Evolutionary conservation across 35 echinoderm and acorn worm species (phyloP), one percentile per base, ranked within the genome.

Genomic region (Apostichopus parvimensis): DNA sequence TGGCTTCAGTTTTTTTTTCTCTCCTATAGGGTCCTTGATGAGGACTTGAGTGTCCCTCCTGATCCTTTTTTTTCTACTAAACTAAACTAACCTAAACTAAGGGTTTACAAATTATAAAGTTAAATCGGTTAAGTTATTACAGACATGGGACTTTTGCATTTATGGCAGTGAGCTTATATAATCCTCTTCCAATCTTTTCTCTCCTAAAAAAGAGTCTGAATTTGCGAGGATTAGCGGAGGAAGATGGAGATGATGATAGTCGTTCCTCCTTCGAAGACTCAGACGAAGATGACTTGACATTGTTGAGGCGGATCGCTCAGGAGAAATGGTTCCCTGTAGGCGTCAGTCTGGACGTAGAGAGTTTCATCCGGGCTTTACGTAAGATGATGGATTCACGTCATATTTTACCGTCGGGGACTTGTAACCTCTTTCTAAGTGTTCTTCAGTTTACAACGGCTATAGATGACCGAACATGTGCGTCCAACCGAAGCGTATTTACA

Each of bases 321-420:
- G 77, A 93, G 53, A 57, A 78, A 23, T 93, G 95, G 92, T 96
- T 94, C 73, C 95, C 95, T 8, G 91, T 62, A 24, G 89, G 92
- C 5, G 53, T 93, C 22, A 53, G 34, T 15, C 80, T 95, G 54
- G 59, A 93, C 25, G 83, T 93, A 12, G 87, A 91, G 24, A 90
- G 76, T 56, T 78, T 92, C 2, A 79, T 93, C 62, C 56, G 71
- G 22, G 89, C 94, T 91, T 18, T 95, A 58, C 57, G 92, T 95
- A 93, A 93, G 94, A 91, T 23, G 4, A 62, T 15, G 53, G 11
- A 62, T n/a, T 60, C 11, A 14, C 26, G 11, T 13, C 28, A 45
- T 45, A 45, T 45, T 45, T 45, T 25, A 25, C 24, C 24, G 24
- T 25, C 24, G 24, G 24, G 24, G 0, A 45, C 34, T 45, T 45